Percentiles rank a stretch among this genome's conserved stretches.
phyloP scores from a whole-genome alignment of 2,113 vertebrate species.

The Burhinus bistriatus region DNA sequence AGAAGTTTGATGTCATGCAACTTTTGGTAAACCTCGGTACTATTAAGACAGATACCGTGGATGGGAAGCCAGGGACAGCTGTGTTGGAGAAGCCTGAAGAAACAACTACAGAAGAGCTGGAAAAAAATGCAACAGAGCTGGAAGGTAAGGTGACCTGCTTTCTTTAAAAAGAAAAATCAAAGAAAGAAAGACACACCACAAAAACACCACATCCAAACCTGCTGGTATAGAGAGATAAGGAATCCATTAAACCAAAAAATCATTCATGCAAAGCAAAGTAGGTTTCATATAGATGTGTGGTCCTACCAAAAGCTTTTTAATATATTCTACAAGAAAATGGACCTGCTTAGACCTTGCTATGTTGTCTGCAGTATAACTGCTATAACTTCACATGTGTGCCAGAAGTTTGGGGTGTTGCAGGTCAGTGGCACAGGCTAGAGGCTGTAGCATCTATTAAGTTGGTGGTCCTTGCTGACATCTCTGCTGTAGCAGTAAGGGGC shows the following conservation, averaged over 20 bases:
- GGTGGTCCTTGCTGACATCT: background rate
- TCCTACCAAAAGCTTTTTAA: background rate
- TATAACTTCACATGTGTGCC: background rate
- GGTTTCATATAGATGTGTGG: background rate
- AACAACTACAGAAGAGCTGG: background rate
- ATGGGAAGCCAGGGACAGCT: slow-evolving; percentile 67
- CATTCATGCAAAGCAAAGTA: background rate
- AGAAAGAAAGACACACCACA: background rate
- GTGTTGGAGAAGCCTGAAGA: background rate
- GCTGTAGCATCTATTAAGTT: background rate
- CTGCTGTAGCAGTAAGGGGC: background rate
- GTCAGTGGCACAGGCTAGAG: background rate
- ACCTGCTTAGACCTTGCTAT: background rate
- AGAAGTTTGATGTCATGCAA: slow-evolving; percentile 84
- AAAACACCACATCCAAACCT: background rate
- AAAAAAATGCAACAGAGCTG: slow-evolving; percentile 41
- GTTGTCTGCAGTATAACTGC: background rate
- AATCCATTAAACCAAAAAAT: background rate
- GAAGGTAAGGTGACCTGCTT: slow-evolving; percentile 57
- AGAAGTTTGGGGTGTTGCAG: background rate
- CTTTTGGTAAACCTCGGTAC: slow-evolving; percentile 84
- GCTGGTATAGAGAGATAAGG: background rate
- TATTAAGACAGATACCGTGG: slow-evolving; percentile 86
- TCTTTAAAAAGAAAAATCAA: background rate
- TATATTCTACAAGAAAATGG: background rate